Evolutionary conservation across 1,140 invertebrate genomes (phyloP), one percentile per base, ranked within the genome.

Genomic region (Drosophila funebris): DNA sequence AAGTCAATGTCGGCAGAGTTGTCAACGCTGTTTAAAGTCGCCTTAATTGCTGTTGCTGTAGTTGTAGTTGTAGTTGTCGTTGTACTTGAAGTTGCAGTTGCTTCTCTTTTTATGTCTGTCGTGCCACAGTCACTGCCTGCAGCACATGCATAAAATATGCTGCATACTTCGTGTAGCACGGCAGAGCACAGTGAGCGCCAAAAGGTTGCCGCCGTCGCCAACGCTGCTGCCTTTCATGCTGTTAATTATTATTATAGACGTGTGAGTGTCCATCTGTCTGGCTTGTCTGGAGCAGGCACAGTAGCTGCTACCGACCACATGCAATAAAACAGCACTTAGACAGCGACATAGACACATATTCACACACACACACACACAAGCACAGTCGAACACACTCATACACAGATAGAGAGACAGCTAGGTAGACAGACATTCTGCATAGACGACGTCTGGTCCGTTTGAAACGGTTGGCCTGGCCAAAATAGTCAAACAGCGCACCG

Each of bases 211-310:
- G 11, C 14, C 37, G 14, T 43, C 18, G 37, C 20, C 33, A 31
- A 9, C 22, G 56, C 13, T 44, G 13, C 14, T 33, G 39, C 62
- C 73, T 88, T 85, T 83, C 83, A 88, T 79, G 75, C 84, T 88
- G 83, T 88, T 88, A 88, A 88, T 88, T 88, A 88, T 87, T 87
- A 87, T 88, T 88, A 88, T 88, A 88, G 83, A 88, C 83, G 84
- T 88, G 83, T 79, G 83, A 78, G 74, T 60, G 74, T 87, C 66
- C 73, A 68, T 73, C 75, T 63, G 82, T 72, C 76, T 75, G 69
- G 53, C 33, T 22, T 11, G 50, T 52, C 61, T 69, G 53, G 44
- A 36, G 54, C 43, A 43, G 50, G 67, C 71, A 64, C 70, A 78
- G 33, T 39, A 43, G 53, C 56, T 29, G 18, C 29, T 18, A 27